A percentile compares a stretch with the other conserved stretches of the same genome.
phyloP scores from a whole-genome alignment of 2,888 invertebrate genomes.

The Eumacrocentrus americanus region DNA sequence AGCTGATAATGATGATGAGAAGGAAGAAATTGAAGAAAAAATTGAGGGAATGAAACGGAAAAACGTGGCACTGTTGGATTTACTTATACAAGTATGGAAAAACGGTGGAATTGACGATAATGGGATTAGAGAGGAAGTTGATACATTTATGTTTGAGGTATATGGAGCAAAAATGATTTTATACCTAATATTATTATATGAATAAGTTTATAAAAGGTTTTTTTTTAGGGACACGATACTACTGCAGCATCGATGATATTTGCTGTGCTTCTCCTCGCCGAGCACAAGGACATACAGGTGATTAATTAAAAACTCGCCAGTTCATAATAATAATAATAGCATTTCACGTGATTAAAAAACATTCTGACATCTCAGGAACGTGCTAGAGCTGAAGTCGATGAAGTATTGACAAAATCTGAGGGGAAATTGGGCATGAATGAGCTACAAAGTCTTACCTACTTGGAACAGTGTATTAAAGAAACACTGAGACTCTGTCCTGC shows the following conservation, averaged over 20 bases:
- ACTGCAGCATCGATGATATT: constrained; percentile 65
- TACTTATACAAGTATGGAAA: constrained; percentile 45
- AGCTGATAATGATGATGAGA: not conserved
- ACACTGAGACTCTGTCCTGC: constrained; percentile 71
- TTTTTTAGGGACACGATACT: constrained; percentile 69
- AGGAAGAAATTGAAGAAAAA: not conserved
- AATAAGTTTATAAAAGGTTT: not conserved
- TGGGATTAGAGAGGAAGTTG: constrained; percentile 55
- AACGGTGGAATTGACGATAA: constrained; percentile 43
- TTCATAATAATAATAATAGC: no score
- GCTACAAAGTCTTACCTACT: constrained; percentile 69
- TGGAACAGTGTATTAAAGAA: constrained; percentile 76
- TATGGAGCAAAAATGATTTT: not conserved
- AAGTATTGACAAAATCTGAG: constrained; percentile 62
- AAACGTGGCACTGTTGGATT: constrained; percentile 51
- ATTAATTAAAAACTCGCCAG: not conserved
- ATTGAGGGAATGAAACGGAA: constrained; percentile 36
- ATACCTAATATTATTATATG: no score
- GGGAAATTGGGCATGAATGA: constrained; percentile 65
- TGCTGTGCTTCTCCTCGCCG: constrained; percentile 64
- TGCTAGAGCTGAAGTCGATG: constrained; percentile 47
- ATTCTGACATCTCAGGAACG: constrained; percentile 36
- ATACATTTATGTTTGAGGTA: constrained; percentile 50
- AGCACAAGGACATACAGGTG: constrained; percentile 60
- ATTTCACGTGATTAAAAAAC: not conserved